phyloP scores from a whole-genome alignment of 2,113 vertebrate genomes.

The Ciconia stormi region DNA sequence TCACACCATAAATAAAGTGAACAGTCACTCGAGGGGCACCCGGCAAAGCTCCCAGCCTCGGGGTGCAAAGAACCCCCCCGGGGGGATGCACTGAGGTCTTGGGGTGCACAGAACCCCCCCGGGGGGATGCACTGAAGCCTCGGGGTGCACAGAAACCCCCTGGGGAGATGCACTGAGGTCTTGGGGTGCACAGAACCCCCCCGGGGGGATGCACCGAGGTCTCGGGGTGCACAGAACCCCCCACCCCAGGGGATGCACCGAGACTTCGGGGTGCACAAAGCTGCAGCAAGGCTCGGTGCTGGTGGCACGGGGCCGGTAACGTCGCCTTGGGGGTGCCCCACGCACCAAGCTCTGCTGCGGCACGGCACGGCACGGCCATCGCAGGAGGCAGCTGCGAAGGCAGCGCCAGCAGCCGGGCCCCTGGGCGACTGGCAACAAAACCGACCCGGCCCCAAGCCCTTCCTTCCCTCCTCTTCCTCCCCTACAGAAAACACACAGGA shows the following conservation, averaged over 20 bases:
- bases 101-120: background rate
- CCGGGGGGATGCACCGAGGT: accelerated
- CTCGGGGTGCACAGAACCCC: background rate
- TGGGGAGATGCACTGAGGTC: accelerated
- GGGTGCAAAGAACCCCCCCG: background rate
- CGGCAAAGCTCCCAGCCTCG: background rate
- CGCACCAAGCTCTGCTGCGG: background rate
- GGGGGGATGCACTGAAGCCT: accelerated
- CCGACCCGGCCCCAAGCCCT: background rate
- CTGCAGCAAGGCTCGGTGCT: background rate
- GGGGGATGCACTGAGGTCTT: background rate
- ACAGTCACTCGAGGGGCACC: background rate
- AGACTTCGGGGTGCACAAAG: background rate
- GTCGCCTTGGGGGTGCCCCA: background rate
- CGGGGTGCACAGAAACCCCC: background rate
- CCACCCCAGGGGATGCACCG: accelerated
- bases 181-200: background rate
- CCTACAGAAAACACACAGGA: constrained; percentile 4
- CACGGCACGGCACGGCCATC: background rate
- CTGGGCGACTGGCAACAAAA: background rate
- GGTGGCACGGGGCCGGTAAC: background rate
- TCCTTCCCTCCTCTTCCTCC: constrained; percentile 7
- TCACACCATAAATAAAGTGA: constrained; percentile 69
- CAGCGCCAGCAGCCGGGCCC: background rate
- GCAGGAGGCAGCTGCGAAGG: background rate